phyloP scores from a whole-genome alignment of 2,113 vertebrate species.

The Caranx ignobilis region DNA sequence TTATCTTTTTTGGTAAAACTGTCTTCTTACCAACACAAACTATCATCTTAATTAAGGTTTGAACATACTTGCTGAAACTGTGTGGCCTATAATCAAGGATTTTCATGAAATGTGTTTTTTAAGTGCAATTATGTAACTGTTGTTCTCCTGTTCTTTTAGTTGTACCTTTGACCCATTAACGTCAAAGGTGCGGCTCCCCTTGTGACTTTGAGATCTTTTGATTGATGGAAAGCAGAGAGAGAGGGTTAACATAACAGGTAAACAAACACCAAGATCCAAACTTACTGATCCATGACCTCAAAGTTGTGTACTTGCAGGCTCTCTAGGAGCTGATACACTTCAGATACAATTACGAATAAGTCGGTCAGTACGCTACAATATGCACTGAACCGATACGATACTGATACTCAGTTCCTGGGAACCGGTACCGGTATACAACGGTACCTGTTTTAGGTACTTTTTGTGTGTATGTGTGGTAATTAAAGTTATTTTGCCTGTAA shows the following conservation, averaged over 20 bases:
- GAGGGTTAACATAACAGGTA: constrained; percentile 6
- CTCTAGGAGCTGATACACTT: background rate
- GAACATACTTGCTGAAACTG: constrained; percentile 52
- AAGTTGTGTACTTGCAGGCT: background rate
- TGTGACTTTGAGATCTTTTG: constrained; percentile 34
- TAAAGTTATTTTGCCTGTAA: too few species aligned
- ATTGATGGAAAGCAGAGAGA: constrained; percentile 9
- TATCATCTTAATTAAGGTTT: constrained; percentile 58
- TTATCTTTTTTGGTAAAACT: constrained; percentile 51
- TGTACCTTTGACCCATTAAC: constrained; percentile 38
- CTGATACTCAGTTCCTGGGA: too few species aligned
- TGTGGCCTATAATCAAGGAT: constrained; percentile 34
- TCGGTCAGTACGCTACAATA: background rate
- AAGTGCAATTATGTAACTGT: constrained; percentile 54
- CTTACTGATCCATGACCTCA: background rate
- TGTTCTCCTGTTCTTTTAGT: constrained; percentile 49
- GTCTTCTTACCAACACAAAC: constrained; percentile 36
- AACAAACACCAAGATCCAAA: constrained; percentile 18
- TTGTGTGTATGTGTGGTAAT: too few species aligned
- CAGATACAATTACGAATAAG: background rate
- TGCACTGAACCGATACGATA: too few species aligned
- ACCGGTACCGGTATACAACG: too few species aligned
- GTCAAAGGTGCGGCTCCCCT: background rate
- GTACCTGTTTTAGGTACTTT: too few species aligned
- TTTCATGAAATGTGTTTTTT: constrained; percentile 50